A percentile compares a stretch with the other conserved stretches of the same genome.
phyloP scores from a whole-genome alignment of 2,113 vertebrate genomes.

The Menidia beryllina region DNA sequence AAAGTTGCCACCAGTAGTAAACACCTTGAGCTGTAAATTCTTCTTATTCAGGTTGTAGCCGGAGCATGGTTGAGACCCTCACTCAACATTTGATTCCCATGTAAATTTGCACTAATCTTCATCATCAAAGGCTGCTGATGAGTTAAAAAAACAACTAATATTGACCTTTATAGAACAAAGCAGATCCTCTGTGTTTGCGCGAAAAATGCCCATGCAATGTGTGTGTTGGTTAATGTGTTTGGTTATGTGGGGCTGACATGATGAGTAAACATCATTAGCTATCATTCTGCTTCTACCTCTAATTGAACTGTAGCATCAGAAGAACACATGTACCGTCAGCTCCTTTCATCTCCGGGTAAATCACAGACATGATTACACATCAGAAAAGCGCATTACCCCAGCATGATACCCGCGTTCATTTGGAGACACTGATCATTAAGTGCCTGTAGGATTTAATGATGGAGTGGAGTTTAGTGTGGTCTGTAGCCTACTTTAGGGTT shows the following conservation, averaged over 20 bases:
- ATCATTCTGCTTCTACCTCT: slow-evolving; percentile 43
- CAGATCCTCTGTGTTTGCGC: slow-evolving; percentile 3
- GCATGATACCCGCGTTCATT: slow-evolving; percentile 56
- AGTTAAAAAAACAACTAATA: slow-evolving; percentile 44
- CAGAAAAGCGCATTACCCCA: slow-evolving; percentile 61
- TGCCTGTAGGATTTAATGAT: slow-evolving; percentile 40
- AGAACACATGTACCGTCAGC: slow-evolving; percentile 58
- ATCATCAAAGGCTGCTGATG: slow-evolving; percentile 54
- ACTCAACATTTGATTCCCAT: slow-evolving; percentile 58
- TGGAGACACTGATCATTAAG: slow-evolving; percentile 57
- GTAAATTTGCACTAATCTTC: slow-evolving; percentile 41
- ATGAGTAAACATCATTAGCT: slow-evolving; percentile 73
- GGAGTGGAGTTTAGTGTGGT: slow-evolving; percentile 14
- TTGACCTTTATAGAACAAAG: slow-evolving; percentile 21
- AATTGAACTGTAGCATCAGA: slow-evolving; percentile 67
- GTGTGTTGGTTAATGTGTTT: slow-evolving; percentile 8
- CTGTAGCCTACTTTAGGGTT: slow-evolving; percentile 40
- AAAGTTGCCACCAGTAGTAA: neutral
- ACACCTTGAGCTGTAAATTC: slow-evolving; percentile 24
- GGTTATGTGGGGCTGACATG: slow-evolving; percentile 31
- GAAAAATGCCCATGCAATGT: neutral
- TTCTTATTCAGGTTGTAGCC: slow-evolving; percentile 15
- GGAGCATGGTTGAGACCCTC: slow-evolving; percentile 18
- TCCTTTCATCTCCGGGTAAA: slow-evolving; percentile 65
- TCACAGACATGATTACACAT: slow-evolving; percentile 67